A percentile compares a stretch with the other conserved stretches of the same genome.
These are phyloP conservation scores for Genyomyrus donnyi DNA, from an alignment of 2,113 vertebrate species.

Conservation along the genomic window DNA sequence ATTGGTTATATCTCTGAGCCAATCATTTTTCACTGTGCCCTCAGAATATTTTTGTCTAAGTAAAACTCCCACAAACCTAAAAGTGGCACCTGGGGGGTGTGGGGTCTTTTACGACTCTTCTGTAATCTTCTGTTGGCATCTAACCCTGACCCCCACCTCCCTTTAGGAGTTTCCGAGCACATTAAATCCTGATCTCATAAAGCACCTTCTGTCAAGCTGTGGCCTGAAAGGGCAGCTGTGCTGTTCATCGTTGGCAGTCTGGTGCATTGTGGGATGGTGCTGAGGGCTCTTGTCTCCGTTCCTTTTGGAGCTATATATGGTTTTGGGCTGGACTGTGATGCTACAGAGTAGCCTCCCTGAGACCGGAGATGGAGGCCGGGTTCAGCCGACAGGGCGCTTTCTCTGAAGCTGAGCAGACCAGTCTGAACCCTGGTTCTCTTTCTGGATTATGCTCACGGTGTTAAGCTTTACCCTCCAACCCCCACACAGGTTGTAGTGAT, in stretches of 20 bases:
- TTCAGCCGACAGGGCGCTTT: neutral
- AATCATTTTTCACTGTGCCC: neutral
- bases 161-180: neutral
- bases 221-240: neutral
- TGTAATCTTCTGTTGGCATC: neutral
- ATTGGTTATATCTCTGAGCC: neutral
- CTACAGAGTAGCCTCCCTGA: neutral
- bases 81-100: neutral
- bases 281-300: neutral
- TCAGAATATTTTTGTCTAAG: neutral
- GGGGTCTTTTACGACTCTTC: neutral
- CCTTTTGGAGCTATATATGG: neutral
- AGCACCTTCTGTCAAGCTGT: neutral
- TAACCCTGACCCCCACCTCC: neutral
- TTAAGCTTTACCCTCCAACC: neutral
- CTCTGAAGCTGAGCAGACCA: neutral
- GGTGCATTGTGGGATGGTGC: neutral
- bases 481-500: slow-evolving; percentile 80
- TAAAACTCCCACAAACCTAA: neutral
- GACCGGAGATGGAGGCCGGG: neutral
- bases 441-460: neutral
- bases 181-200: neutral
- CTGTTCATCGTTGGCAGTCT: neutral
- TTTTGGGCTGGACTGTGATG: neutral
- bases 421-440: neutral